Conservation (phyloP, 2,888 invertebrate genomes). For the Hirtodrosophila histrioides region DNA sequence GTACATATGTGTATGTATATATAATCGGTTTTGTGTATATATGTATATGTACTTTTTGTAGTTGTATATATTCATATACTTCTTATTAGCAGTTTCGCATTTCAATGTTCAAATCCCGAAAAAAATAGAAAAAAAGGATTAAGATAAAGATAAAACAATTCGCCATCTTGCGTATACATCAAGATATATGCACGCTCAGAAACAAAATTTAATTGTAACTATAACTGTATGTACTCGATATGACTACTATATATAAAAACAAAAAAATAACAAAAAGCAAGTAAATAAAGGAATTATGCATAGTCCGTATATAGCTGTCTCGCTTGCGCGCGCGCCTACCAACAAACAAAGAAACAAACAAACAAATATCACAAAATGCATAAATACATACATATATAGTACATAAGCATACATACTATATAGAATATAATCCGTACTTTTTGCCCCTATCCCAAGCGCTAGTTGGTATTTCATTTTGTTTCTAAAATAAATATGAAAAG, state of each 20-base stretch:
- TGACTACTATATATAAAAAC: background rate
- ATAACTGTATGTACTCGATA: constrained; percentile 16
- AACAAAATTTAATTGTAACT: constrained; percentile 13
- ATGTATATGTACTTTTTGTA: constrained; percentile 1
- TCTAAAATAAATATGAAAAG: constrained; percentile 63
- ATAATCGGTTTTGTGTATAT: background rate
- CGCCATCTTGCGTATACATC: constrained; percentile 19
- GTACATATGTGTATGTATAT: constrained; percentile 1
- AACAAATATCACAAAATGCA: constrained; percentile 1
- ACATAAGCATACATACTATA: background rate
- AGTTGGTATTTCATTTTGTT: constrained; percentile 69
- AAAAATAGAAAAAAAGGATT: background rate
- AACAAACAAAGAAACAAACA: constrained; percentile 10
- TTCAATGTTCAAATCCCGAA: constrained; percentile 15
- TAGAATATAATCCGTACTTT: constrained; percentile 23
- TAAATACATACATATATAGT: constrained; percentile 1
- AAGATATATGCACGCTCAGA: constrained; percentile 4
- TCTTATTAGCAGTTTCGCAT: constrained; percentile 30
- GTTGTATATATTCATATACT: constrained; percentile 8
- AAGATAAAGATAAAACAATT: constrained; percentile 5
- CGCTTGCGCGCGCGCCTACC: constrained; percentile 46
- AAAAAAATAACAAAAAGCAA: background rate
- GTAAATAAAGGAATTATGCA: constrained; percentile 3
- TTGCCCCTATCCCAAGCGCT: constrained; percentile 45
- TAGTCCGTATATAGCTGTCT: constrained; percentile 38